Evolutionary conservation across 2,888 invertebrate species (phyloP), one percentile per base, ranked within the genome.

Genomic region (Dugesia japonica): DNA sequence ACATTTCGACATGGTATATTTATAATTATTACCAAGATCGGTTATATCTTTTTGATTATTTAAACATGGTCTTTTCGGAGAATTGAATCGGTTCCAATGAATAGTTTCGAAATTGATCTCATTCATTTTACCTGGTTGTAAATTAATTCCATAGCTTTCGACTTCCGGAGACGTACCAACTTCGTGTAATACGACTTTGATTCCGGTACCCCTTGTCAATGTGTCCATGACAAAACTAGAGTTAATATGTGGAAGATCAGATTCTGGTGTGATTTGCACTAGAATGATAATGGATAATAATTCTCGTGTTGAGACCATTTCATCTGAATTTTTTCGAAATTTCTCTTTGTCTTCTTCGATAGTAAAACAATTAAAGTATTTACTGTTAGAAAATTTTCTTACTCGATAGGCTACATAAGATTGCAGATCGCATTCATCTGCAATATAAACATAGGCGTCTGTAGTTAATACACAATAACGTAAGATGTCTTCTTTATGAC

Each of bases 41-140:
- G 27, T 26, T n/a, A 77, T 77, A 13, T 28, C 23, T 27, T 17
- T 17, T 28, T 77, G 77, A 20, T 77, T 42, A 71, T 77, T 27
- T 13, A 26, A 15, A 28, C 77, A 77, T 26, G 74, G 74, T 23
- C 23, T 0, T 28, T 27, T 77, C n/a, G 77, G 77, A 75, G 38
- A 77, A 27, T 28, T 28, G 26, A 17, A 26, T 71, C 75, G 17
- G 17, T 33, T n/a, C 77, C 77, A 77, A n/a, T 26, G n/a, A 1
- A 71, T 75, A 23, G 77, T 76, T 26, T 56, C 28, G 28, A 56
- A 77, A 23, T 17, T 77, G 4, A 77, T 76, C n/a, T 77, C 77
- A 20, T 77, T 77, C 77, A 77, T 77, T 15, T 76, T 75, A 13
- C 77, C 77, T 1, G 77, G 77, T 42, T 77, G 74, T 26, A 77